Base-by-base conservation (phyloP, 2,888 invertebrate species). In the Pegoplata infirma region DNA sequence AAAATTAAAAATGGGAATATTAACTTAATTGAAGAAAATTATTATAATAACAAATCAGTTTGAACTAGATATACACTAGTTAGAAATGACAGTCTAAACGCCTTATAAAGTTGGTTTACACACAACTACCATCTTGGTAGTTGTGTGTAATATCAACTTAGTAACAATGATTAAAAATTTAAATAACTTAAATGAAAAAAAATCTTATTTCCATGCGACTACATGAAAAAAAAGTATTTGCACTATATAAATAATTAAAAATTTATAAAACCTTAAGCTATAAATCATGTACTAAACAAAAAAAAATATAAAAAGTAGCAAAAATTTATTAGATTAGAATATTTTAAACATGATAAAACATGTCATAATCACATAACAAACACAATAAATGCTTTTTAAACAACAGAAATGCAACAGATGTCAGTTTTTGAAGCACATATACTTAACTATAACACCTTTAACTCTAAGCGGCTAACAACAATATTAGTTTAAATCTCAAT, bases 401-500 rank as follows among this genome's bases (percentile, higher is more conserved):
- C 14, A 16, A n/a, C n/a, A n/a, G 49, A 49, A 36, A 6, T 36
- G 16, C 17, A 56, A 66, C 73, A 73, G 66, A 73, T 74, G 73
- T 58, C 44, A 66, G 16, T 4, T 19, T n/a, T n/a, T n/a, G n/a
- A n/a, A n/a, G n/a, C n/a, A n/a, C n/a, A n/a, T n/a, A n/a, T 55
- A 7, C 19, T 19, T 10, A 6, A 14, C 28, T 32, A 28, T 12
- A 36, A 28, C 10, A n/a, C 36, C n/a, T 40, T 40, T 40, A 10
- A 10, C 1, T 36, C 3, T 40, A 1, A n/a, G 12, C n/a, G 36
- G n/a, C 2, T 40, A 32, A n/a, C 25, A 5, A 55, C 16, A 56
- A 53, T 25, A 36, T 49, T 40, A 2, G 36, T 64, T 74, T 66
- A 46, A 75, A 40, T 49, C 44, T 59, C 66, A 79, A 71, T 79